Evolutionary conservation across 2,113 vertebrate species (phyloP).

Genomic region (Rhea americana): DNA sequence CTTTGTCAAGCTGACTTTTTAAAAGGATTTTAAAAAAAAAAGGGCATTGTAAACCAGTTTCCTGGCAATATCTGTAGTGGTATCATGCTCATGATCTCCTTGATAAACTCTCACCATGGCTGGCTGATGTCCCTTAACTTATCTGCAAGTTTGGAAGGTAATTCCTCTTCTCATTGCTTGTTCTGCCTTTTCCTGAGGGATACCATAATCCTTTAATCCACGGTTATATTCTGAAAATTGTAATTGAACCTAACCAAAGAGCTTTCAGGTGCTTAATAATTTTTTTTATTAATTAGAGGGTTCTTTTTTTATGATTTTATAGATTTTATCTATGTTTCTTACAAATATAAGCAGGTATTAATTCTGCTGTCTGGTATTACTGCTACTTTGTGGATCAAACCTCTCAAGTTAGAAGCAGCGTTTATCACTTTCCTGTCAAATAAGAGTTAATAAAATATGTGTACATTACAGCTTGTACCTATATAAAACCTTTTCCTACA

Average conservation of each 20-base stretch:
- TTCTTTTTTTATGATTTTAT: not conserved
- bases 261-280: not conserved
- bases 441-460: not conserved
- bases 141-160: not conserved
- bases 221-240: not conserved
- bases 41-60: not conserved
- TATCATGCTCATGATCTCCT: not conserved
- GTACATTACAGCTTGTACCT: not conserved
- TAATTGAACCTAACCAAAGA: not conserved
- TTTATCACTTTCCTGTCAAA: constrained; percentile 1
- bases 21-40: not conserved
- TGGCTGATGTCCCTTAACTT: not conserved
- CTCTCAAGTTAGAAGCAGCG: not conserved
- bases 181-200: not conserved
- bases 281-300: not conserved
- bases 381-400: not conserved
- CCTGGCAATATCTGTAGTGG: not conserved
- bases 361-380: not conserved
- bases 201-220: not conserved
- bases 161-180: not conserved
- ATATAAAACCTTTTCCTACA: not conserved
- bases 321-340: constrained; percentile 4
- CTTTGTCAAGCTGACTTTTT: not conserved
- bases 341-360: not conserved
- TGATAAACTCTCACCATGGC: not conserved